These are phyloP conservation scores for Lagopus muta DNA, from an alignment of 2,113 vertebrate genomes.

Conservation along the genomic window DNA sequence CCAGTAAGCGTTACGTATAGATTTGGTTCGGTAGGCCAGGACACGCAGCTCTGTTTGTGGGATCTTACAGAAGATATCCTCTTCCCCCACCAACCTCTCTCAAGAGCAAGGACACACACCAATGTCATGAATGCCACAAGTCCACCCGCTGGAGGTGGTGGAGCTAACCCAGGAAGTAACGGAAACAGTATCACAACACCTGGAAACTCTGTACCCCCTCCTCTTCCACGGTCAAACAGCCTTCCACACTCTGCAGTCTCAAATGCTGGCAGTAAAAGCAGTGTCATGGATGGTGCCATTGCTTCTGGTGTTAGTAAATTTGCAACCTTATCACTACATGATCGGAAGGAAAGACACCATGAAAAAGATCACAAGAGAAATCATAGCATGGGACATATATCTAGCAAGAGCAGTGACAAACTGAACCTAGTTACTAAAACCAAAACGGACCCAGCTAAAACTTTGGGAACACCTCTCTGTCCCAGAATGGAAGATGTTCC, in stretches of 20 bases:
- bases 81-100: slow-evolving; percentile 96
- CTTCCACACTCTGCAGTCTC: slow-evolving; percentile 93
- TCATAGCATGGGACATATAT: slow-evolving; percentile 99
- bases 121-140: slow-evolving; percentile 97
- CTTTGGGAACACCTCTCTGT: slow-evolving; percentile 93
- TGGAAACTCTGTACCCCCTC: slow-evolving; percentile 85
- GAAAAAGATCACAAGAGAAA: slow-evolving; percentile 99
- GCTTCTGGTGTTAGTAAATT: slow-evolving; percentile 96
- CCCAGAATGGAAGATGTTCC: slow-evolving; percentile 98
- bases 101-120: slow-evolving; percentile 96
- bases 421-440: slow-evolving; percentile 91
- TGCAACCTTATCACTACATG: slow-evolving; percentile 94
- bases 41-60: slow-evolving; percentile 97
- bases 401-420: slow-evolving; percentile 99
- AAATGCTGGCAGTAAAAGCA: slow-evolving; percentile 89
- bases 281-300: slow-evolving; percentile 88
- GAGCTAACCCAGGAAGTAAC: slow-evolving; percentile 78
- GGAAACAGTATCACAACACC: slow-evolving; percentile 84
- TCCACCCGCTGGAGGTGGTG: slow-evolving; percentile 81
- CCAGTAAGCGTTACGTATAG: slow-evolving; percentile 96
- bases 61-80: slow-evolving; percentile 99
- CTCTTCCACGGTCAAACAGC: slow-evolving; percentile 97
- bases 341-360: slow-evolving; percentile 94
- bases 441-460: slow-evolving; percentile 92
- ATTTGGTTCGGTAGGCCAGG: slow-evolving; percentile 98